Conservation (phyloP, 2,888 invertebrate genomes). For the Trissolcus japonicus region DNA sequence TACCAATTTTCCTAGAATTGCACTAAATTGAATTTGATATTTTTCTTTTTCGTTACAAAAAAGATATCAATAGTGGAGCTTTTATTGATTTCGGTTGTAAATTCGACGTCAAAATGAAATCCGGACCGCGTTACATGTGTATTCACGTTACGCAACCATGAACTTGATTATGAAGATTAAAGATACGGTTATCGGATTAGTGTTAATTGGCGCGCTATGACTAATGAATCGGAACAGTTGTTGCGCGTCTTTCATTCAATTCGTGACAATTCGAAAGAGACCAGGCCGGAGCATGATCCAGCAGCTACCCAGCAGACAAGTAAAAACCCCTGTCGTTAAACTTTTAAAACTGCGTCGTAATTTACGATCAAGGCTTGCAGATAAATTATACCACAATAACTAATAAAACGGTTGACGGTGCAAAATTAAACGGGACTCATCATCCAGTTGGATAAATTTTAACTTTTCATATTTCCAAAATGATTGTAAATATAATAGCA, state of each 20-base stretch:
- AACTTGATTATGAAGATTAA: constrained; percentile 42
- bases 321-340: constrained; percentile 7
- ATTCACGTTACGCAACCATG: constrained; percentile 23
- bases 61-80: no score
- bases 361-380: not conserved
- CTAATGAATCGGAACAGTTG: constrained; percentile 33
- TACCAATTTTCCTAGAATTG: no score
- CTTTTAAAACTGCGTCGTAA: not conserved
- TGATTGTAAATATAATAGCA: not conserved
- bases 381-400: not conserved
- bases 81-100: no score
- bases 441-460: no score
- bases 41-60: no score
- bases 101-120: no score
- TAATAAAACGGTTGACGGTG: no score
- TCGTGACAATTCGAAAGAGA: constrained; percentile 23
- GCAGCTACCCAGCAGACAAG: not conserved
- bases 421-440: no score
- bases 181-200: constrained; percentile 36
- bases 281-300: constrained; percentile 10
- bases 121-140: no score
- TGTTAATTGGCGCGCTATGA: constrained; percentile 38
- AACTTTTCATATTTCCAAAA: not conserved
- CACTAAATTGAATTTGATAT: no score
- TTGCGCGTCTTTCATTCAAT: constrained; percentile 23